Evolutionary conservation across 2,797 vertebrate genomes (phyloP).

Genomic region (Stomatorhinus walkeri): DNA sequence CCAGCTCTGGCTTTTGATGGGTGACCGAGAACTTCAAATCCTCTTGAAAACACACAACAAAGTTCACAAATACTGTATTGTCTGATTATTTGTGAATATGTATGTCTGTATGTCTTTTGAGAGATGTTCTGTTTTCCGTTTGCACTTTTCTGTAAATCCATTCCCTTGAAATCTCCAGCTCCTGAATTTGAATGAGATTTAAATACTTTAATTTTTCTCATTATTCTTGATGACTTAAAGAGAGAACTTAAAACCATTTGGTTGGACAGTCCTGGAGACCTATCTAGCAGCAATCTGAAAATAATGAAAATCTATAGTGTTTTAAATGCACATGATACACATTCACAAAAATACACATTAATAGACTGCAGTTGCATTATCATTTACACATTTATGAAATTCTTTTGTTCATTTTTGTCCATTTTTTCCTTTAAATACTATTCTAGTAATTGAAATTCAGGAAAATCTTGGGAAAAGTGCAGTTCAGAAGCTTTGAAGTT

Average conservation of each 20-base stretch:
- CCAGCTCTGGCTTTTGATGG: slow-evolving; percentile 45
- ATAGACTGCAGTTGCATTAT: background rate
- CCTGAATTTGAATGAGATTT: background rate
- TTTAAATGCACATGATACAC: background rate
- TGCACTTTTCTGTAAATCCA: background rate
- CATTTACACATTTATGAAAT: background rate
- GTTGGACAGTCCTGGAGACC: background rate
- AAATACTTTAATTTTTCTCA: background rate
- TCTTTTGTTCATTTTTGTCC: background rate
- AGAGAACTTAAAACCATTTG: background rate
- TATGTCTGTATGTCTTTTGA: background rate
- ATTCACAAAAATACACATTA: background rate
- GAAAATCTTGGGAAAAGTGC: slow-evolving; percentile 29
- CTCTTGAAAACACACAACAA: slow-evolving; percentile 45
- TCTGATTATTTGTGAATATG: background rate
- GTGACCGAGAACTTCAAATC: slow-evolving; percentile 46
- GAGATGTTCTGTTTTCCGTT: background rate
- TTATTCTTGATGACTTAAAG: background rate
- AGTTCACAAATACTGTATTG: slow-evolving; percentile 33
- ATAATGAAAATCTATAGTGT: background rate
- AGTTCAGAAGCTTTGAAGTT: slow-evolving; percentile 32
- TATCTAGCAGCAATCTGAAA: background rate
- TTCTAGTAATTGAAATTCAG: slow-evolving; percentile 30
- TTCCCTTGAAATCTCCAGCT: background rate
- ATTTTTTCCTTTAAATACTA: slow-evolving; percentile 33